These are phyloP conservation scores for human DNA, from an alignment of 2,113 vertebrate genomes.

Conservation along the genomic window GRCh38 chr3:126733001-126733500, in stretches of 20 bases:
- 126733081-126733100: slow-evolving; percentile 88
- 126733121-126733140: slow-evolving; percentile 88
- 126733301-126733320: neutral
- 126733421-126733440: neutral
- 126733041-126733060: neutral
- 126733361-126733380: neutral
- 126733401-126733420: neutral
- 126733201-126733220: slow-evolving; percentile 80
- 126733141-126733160: slow-evolving; percentile 79
- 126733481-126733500: neutral
- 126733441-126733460: neutral
- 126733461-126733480: neutral
- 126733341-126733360: neutral
- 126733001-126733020: neutral
- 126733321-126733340: neutral
- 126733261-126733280: neutral
- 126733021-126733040: neutral
- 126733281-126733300: neutral
- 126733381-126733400: neutral
- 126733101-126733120: slow-evolving; percentile 89
- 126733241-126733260: neutral
- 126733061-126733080: slow-evolving; percentile 82
- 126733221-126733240: slow-evolving; percentile 86
- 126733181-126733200: slow-evolving; percentile 80
- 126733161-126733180: slow-evolving; percentile 76